phyloP scores from a whole-genome alignment of 2,113 vertebrate genomes.

The Coturnix japonica region DNA sequence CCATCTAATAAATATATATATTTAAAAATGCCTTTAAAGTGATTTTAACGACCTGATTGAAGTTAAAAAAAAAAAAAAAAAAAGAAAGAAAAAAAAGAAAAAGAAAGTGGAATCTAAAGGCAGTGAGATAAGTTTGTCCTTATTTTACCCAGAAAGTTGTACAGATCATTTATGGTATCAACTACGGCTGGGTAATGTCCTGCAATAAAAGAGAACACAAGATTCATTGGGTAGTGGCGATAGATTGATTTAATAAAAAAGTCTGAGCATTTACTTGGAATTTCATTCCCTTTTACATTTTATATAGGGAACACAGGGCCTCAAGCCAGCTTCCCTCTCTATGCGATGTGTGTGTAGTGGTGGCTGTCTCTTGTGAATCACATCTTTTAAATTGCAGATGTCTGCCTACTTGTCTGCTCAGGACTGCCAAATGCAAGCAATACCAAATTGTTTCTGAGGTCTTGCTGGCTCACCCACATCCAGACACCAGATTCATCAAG shows the following conservation, averaged over 20 bases:
- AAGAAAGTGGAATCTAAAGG: conserved; percentile 36
- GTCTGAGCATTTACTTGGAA: conserved; percentile 9
- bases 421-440: neutral
- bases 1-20: neutral
- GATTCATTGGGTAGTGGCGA: conserved; percentile 1
- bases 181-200: neutral
- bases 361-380: neutral
- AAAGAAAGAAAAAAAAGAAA: too few species aligned
- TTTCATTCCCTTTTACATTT: conserved; percentile 34
- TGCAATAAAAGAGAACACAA: conserved; percentile 30
- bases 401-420: conserved; percentile 13
- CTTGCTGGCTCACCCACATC: neutral
- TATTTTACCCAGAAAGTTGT: neutral
- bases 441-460: neutral
- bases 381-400: neutral
- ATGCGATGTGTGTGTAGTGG: neutral
- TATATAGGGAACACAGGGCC: neutral
- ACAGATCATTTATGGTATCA: conserved; percentile 9
- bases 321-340: neutral
- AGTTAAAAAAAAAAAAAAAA: neutral
- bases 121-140: conserved; percentile 17
- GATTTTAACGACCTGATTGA: neutral
- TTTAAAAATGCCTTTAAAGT: neutral
- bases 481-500: neutral
- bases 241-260: conserved; percentile 42